phyloP scores from a whole-genome alignment of 2,113 vertebrate species.

The Procavia capensis region DNA sequence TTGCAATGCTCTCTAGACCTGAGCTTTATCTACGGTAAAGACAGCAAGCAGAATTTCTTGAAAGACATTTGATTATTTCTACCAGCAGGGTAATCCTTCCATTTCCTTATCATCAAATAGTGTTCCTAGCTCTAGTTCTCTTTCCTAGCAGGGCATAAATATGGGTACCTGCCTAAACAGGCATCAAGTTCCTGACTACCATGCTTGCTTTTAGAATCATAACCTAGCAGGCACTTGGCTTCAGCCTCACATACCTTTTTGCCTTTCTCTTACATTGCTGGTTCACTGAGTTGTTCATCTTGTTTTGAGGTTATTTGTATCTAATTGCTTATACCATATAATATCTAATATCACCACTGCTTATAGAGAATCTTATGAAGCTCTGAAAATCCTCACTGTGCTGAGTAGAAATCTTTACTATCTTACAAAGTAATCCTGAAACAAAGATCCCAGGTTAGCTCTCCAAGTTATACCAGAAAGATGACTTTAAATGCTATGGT shows the following conservation, averaged over 20 bases:
- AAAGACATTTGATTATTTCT: neutral
- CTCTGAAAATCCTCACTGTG: neutral
- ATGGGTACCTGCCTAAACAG: neutral
- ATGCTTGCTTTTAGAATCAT: neutral
- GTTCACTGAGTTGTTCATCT: neutral
- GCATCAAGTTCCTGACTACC: neutral
- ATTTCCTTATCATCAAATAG: neutral
- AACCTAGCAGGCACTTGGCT: neutral
- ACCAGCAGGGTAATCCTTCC: neutral
- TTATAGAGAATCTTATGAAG: neutral
- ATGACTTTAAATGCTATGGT: neutral
- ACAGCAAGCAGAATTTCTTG: neutral
- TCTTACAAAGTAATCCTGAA: neutral
- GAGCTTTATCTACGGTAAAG: neutral
- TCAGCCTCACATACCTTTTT: neutral
- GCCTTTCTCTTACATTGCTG: neutral
- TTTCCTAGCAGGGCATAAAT: too few species aligned
- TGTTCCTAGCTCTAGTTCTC: neutral
- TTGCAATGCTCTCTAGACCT: neutral
- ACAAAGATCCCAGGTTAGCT: neutral
- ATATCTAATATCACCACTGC: neutral
- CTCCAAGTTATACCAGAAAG: neutral
- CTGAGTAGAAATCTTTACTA: neutral
- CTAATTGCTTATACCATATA: neutral
- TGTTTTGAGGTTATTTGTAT: neutral